phyloP scores from a whole-genome alignment of 2,888 invertebrate species.

The Ethmia dodecea region DNA sequence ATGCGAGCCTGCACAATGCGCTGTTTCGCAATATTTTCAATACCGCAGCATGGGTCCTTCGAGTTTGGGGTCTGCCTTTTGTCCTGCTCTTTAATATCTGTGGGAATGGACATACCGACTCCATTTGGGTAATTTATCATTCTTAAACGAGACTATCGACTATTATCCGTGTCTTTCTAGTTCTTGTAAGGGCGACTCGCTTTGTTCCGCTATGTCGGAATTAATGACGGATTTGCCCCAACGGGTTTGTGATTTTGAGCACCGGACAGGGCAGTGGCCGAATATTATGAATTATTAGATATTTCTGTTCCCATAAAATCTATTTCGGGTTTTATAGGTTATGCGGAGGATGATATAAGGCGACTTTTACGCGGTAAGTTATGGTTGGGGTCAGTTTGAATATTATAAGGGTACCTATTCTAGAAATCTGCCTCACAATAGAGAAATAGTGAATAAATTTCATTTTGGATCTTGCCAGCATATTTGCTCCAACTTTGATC shows the following conservation, averaged over 20 bases:
- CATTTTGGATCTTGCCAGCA: no score
- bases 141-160: slow-evolving; percentile 71
- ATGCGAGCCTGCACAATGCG: slow-evolving; percentile 55
- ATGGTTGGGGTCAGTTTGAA: no score
- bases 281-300: slow-evolving; percentile 69
- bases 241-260: slow-evolving; percentile 32
- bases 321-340: no score
- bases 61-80: slow-evolving; percentile 58
- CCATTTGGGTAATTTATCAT: slow-evolving; percentile 76
- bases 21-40: slow-evolving; percentile 70
- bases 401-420: no score
- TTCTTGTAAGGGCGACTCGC: slow-evolving; percentile 55
- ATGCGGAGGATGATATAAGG: no score
- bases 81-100: slow-evolving; percentile 72
- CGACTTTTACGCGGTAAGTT: no score
- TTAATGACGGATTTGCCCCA: slow-evolving; percentile 55
- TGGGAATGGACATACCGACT: slow-evolving; percentile 76
- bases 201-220: slow-evolving; percentile 50
- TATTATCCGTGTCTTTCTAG: slow-evolving; percentile 52
- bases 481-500: no score
- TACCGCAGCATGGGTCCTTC: slow-evolving; percentile 67
- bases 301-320: slow-evolving; percentile 66
- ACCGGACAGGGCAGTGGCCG: slow-evolving; percentile 41
- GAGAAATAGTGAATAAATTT: no score
- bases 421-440: no score